phyloP scores from a whole-genome alignment of 2,113 vertebrate species.

The cat (Felis catus) region F.catus_Fca126_mat1.0 CM031427.1:11351501-11352000 shows the following conservation, averaged over 20 bases:
- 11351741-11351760: not conserved
- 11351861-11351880: not conserved
- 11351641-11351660: not conserved
- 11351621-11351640: not conserved
- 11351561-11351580: not conserved
- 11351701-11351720: not conserved
- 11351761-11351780: not conserved
- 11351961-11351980: not conserved
- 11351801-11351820: not conserved
- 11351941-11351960: not conserved
- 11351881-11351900: not conserved
- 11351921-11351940: not conserved
- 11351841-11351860: not conserved
- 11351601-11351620: not conserved
- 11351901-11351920: not conserved
- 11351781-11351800: not conserved
- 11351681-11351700: not conserved
- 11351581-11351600: not conserved
- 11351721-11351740: not conserved
- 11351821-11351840: not conserved
- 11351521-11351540: not conserved
- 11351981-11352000: not conserved
- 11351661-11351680: not conserved
- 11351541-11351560: not conserved
- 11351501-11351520: not conserved